Base-by-base conservation (phyloP, 30 jellyfish, hydroid and myxozoan species). In the Pelagia noctiluca region DNA sequence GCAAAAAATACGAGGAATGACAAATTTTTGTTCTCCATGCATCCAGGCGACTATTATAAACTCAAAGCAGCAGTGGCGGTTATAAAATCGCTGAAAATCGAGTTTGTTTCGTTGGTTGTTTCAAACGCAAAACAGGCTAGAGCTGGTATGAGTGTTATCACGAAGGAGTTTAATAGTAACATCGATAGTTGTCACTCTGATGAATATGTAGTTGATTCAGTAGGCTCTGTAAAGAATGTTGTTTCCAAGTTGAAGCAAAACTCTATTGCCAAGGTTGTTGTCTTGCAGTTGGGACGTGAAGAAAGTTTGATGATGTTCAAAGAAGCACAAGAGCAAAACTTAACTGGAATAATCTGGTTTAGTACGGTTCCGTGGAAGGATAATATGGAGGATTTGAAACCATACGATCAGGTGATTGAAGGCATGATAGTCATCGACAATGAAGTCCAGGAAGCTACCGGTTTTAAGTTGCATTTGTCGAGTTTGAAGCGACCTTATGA, bases 381-480 rank as follows among this genome's bases (percentile, higher is more conserved):
- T 0, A 47, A 71, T 23, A 50, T 67, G 53, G 47, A 53, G 0
- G 78, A 25, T 2, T 52, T 94, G 35, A 74, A 49, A 21, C 75
- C 80, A 3, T 83, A 79, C 76, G 49, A 62, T 0, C 24, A 38
- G 1, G 86, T 72, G 30, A 85, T 84, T 33, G 97, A 94, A 63
- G 99, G 99, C 0, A 88, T 94, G 97, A 26, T 94, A n/a, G 42
- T 47, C 57, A 25, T 94, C 23, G 83, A 75, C 29, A 78, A 87
- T 66, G 46, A 70, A 32, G 30, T 24, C 28, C 89, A 71, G 47
- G 75, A 73, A 10, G 84, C 92, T 10, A 32, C 72, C 19, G 96
- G 84, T 21, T 87, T 42, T 37, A 42, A 63, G 11, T 35, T 68
- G 24, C 61, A 84, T 62, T n/a, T 88, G 22, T 77, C 82, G 18